These are phyloP conservation scores for Pseudanteris insignis DNA, from an alignment of 2,888 invertebrate genomes.

Conservation along the genomic window DNA sequence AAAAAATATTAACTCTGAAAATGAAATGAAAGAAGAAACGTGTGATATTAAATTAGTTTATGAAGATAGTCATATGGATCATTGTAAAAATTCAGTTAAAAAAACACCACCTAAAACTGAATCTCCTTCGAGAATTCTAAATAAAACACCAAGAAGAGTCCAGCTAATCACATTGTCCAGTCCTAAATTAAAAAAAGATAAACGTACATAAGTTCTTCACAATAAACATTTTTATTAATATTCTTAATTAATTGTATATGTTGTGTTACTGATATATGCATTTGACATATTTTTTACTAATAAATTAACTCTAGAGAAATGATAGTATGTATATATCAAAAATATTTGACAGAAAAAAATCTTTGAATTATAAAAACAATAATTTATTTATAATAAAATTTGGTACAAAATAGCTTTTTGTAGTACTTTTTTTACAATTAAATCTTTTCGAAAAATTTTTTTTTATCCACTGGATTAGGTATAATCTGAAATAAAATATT, in stretches of 20 bases:
- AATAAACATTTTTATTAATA: neutral
- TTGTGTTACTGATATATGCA: neutral
- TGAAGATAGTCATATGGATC: conserved; percentile 63
- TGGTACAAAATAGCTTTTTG: conserved; percentile 4
- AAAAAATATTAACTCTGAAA: conserved; percentile 32
- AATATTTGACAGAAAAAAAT: too few species aligned
- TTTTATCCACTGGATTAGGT: conserved; percentile 82
- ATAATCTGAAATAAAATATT: conserved; percentile 77
- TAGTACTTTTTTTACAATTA: conserved; percentile 15
- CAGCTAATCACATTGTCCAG: conserved; percentile 81
- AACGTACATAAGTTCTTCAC: neutral
- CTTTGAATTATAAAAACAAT: conserved; percentile 41
- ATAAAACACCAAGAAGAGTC: conserved; percentile 75
- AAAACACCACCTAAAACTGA: conserved; percentile 50
- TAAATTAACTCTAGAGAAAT: too few species aligned
- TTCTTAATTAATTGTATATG: neutral
- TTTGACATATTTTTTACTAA: neutral
- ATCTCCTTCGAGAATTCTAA: conserved; percentile 47
- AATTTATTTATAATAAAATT: conserved; percentile 36
- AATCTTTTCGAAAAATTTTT: conserved; percentile 76
- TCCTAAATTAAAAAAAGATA: conserved; percentile 74
- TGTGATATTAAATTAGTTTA: conserved; percentile 73
- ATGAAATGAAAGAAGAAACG: conserved; percentile 64
- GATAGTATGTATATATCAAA: too few species aligned
- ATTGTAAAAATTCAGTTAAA: conserved; percentile 46